These are phyloP conservation scores for Neogobius melanostomus DNA, from an alignment of 2,113 vertebrate genomes.

Conservation along the genomic window DNA sequence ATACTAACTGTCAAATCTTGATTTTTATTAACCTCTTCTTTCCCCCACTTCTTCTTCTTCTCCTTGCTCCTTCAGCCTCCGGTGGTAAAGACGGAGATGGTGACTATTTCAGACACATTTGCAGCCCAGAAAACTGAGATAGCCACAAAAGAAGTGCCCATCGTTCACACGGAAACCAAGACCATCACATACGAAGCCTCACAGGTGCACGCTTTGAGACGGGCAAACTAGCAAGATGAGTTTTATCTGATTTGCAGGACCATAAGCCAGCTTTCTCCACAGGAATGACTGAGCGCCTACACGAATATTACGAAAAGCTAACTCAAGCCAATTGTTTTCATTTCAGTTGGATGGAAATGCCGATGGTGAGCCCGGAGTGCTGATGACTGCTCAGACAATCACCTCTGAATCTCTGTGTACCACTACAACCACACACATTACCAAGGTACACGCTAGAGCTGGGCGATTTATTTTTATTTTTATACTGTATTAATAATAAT, in stretches of 20 bases:
- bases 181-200: conserved; percentile 98
- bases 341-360: conserved; percentile 85
- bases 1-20: conserved; percentile 23
- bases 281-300: not conserved
- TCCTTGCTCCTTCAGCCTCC: conserved; percentile 85
- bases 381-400: conserved; percentile 97
- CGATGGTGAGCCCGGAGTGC: conserved; percentile 82
- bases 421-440: conserved; percentile 98
- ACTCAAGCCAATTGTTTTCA: not conserved
- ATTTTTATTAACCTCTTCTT: conserved; percentile 41
- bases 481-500: too few relatives aligned
- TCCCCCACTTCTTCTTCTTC: conserved; percentile 31
- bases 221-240: conserved; percentile 10
- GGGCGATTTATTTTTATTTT: too few relatives aligned
- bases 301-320: not conserved
- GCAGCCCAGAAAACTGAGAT: conserved; percentile 96
- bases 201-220: conserved; percentile 80
- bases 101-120: conserved; percentile 96
- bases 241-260: conserved; percentile 21
- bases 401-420: conserved; percentile 95
- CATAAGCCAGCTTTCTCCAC: conserved; percentile 7
- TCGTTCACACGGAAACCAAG: conserved; percentile 99
- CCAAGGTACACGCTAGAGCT: conserved; percentile 84
- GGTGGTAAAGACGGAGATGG: conserved; percentile 99
- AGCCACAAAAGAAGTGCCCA: conserved; percentile 97